These are phyloP conservation scores for Dendrocincla fuliginosa DNA, from an alignment of 2,797 vertebrate genomes.

Conservation along the genomic window DNA sequence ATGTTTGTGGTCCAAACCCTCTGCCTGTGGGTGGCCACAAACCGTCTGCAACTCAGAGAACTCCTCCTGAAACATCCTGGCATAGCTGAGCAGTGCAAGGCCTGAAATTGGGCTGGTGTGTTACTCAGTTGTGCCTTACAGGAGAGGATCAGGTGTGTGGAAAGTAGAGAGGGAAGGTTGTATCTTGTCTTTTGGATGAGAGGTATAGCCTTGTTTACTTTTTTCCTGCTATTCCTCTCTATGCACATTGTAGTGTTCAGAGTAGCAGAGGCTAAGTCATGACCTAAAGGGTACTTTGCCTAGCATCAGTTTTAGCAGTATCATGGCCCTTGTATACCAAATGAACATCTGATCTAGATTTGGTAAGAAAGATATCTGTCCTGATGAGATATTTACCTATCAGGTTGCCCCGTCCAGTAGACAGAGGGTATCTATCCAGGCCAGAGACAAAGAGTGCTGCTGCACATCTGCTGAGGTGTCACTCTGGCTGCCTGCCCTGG, in stretches of 20 bases:
- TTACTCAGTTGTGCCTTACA: neutral
- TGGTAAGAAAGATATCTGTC: neutral
- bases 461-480: neutral
- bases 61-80: neutral
- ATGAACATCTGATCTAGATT: neutral
- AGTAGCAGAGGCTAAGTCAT: neutral
- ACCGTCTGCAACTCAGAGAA: neutral
- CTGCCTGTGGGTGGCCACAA: neutral
- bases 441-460: neutral
- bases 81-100: rapidly evolving
- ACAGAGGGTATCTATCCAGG: rapidly evolving
- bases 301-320: neutral
- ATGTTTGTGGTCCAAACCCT: neutral
- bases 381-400: neutral
- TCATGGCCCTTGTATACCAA: neutral
- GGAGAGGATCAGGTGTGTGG: no score
- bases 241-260: rapidly evolving
- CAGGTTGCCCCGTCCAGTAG: neutral
- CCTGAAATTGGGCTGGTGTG: rapidly evolving
- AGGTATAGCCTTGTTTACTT: neutral
- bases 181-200: neutral
- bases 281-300: neutral
- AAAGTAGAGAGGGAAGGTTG: neutral
- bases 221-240: neutral
- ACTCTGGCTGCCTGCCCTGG: neutral